Evolutionary conservation across 2,888 invertebrate species (phyloP).

Genomic region (Sussaba pulchella): DNA sequence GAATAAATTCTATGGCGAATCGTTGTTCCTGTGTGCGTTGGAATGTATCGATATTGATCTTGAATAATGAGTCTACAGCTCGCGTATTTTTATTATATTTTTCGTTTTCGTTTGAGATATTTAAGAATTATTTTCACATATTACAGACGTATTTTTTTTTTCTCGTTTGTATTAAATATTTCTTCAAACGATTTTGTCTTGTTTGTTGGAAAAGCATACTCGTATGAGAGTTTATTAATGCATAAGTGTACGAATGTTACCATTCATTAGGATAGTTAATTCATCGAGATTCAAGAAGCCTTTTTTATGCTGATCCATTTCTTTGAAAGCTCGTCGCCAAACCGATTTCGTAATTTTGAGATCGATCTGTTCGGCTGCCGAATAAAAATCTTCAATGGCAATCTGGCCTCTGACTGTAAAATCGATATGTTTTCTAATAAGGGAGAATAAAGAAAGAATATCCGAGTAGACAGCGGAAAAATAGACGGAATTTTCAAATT

Average conservation of each 20-base stretch:
- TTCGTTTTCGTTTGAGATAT: too few species aligned
- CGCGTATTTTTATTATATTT: too few species aligned
- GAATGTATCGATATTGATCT: too few species aligned
- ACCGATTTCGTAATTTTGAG: constrained; percentile 60
- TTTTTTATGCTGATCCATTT: constrained; percentile 65
- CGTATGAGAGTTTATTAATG: not conserved
- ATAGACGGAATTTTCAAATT: too few species aligned
- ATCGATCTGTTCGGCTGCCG: constrained; percentile 54
- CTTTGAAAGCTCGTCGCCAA: constrained; percentile 67
- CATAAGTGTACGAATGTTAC: constrained; percentile 19
- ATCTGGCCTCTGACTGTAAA: constrained; percentile 50
- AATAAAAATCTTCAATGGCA: constrained; percentile 40
- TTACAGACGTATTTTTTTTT: not conserved
- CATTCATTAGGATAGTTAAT: constrained; percentile 50
- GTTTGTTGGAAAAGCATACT: not conserved
- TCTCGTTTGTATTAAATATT: not conserved
- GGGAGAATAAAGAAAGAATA: too few species aligned
- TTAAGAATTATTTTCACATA: too few species aligned
- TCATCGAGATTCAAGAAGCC: constrained; percentile 68
- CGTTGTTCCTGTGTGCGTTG: too few species aligned
- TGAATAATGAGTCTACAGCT: too few species aligned
- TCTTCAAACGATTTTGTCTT: not conserved
- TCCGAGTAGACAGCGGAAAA: too few species aligned
- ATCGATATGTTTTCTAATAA: too few species aligned
- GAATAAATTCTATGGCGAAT: too few species aligned